Percentiles rank a stretch among this genome's conserved stretches.
Conservation (phyloP, 2,888 invertebrate species). For the Drosophila eohydei region DNA sequence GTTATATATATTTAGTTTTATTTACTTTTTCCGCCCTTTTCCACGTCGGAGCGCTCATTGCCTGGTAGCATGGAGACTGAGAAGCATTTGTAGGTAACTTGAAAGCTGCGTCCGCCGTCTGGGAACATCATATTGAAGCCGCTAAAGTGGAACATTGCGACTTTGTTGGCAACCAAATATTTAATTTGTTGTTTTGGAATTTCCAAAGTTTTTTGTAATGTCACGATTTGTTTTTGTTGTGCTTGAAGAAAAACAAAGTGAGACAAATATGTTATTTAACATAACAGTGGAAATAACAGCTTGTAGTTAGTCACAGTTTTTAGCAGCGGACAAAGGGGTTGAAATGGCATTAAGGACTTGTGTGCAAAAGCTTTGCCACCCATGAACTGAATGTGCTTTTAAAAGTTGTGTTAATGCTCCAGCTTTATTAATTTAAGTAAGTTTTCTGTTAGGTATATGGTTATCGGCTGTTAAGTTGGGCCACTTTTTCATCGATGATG, state of each 20-base stretch:
- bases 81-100: constrained; percentile 94
- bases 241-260: constrained; percentile 30
- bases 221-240: constrained; percentile 62
- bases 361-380: neutral
- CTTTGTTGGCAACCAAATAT: constrained; percentile 9
- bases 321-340: constrained; percentile 12
- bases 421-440: neutral
- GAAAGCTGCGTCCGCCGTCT: constrained; percentile 92
- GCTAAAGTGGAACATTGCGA: constrained; percentile 88
- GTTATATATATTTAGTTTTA: constrained; percentile 81
- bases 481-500: constrained; percentile 3
- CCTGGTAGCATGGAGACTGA: constrained; percentile 98
- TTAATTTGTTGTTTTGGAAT: constrained; percentile 16
- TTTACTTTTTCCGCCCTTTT: constrained; percentile 98
- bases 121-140: constrained; percentile 94
- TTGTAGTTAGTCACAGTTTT: neutral
- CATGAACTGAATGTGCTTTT: neutral
- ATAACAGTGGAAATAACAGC: constrained; percentile 17
- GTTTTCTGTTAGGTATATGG: neutral
- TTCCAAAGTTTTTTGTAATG: constrained; percentile 57
- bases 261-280: constrained; percentile 26
- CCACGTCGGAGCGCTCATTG: constrained; percentile 96
- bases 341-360: neutral
- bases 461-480: neutral
- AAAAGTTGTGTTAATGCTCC: neutral